phyloP scores from a whole-genome alignment of 1,140 invertebrate species.

The Bombus confusus region DNA sequence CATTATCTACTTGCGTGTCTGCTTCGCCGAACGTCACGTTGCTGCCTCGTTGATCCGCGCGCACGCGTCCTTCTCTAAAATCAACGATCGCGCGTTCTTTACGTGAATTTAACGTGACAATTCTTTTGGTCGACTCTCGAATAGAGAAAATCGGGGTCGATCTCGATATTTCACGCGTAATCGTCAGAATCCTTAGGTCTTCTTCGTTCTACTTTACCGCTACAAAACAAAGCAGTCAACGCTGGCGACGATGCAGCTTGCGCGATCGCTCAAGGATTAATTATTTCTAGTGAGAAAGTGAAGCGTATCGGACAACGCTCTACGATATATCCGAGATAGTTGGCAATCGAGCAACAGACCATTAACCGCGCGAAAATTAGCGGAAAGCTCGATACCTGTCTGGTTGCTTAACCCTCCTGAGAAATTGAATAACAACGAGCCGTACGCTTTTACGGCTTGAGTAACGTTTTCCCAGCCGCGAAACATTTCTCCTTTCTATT shows the following conservation, averaged over 20 bases:
- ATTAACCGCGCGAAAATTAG: not conserved
- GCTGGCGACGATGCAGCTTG: no score
- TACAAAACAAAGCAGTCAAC: no score
- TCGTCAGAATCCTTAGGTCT: no score
- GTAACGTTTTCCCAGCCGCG: slow-evolving; percentile 4
- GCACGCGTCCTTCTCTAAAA: not conserved
- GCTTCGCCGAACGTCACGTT: not conserved
- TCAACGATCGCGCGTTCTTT: not conserved
- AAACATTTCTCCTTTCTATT: slow-evolving; percentile 28
- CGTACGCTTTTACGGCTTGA: not conserved
- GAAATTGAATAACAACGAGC: not conserved
- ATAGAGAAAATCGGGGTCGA: not conserved
- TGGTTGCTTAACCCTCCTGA: not conserved
- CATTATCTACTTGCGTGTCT: slow-evolving; percentile 25
- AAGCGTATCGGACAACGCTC: not conserved
- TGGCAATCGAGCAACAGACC: not conserved
- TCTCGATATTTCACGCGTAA: not conserved
- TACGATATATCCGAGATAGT: not conserved
- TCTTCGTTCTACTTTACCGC: no score
- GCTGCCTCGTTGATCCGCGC: not conserved
- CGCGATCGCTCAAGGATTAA: not conserved
- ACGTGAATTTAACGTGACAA: no score
- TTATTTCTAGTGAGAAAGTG: not conserved
- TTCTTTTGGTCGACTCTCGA: not conserved
- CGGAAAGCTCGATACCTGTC: not conserved